Evolutionary conservation across 2,797 vertebrate genomes (phyloP).

Genomic region (Forpus xanthops): DNA sequence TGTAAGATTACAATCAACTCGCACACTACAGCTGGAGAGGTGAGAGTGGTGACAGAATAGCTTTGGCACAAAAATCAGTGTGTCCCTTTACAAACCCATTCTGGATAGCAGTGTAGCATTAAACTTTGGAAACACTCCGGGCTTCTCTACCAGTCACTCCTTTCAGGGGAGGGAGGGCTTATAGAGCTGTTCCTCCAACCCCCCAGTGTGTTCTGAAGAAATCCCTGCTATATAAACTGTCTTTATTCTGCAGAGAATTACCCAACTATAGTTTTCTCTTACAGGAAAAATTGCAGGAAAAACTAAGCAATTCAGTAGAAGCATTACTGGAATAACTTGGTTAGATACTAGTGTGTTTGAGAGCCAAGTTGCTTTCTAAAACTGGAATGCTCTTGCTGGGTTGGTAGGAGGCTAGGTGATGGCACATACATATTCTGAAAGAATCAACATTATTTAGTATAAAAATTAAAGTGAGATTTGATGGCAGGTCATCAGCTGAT

Average conservation of each 20-base stretch:
- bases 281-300: background rate
- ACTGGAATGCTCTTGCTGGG: background rate
- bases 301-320: background rate
- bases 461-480: background rate
- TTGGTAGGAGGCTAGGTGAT: background rate
- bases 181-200: background rate
- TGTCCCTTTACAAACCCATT: background rate
- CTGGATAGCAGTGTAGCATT: background rate
- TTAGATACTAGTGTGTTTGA: background rate
- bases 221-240: background rate
- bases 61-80: background rate
- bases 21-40: slow-evolving; percentile 96
- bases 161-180: background rate
- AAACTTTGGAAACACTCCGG: background rate
- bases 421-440: background rate
- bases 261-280: background rate
- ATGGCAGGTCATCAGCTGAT: background rate
- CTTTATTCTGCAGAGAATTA: background rate
- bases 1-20: slow-evolving; percentile 98
- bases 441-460: background rate
- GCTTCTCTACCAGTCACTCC: background rate
- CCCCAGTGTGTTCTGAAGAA: background rate
- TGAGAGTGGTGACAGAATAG: slow-evolving; percentile 61
- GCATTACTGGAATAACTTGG: background rate
- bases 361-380: background rate